Percentiles rank a stretch among this genome's conserved stretches.
These are phyloP conservation scores for Samia ricini DNA, from an alignment of 1,140 invertebrate genomes.

Conservation along the genomic window DNA sequence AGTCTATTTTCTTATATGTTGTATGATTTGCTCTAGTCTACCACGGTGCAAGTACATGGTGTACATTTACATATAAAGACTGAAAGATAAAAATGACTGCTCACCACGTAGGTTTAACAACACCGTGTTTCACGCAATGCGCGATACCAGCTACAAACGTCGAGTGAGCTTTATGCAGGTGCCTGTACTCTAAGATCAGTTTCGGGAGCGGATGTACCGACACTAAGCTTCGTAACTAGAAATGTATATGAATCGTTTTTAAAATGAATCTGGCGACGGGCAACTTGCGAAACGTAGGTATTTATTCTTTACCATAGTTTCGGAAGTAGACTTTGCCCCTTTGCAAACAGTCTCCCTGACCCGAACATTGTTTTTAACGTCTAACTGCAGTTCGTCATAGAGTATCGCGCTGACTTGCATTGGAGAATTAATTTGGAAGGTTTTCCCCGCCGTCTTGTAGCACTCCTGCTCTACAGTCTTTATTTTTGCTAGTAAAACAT, in stretches of 20 bases:
- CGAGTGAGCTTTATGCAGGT: conserved; percentile 78
- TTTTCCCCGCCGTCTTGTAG: conserved; percentile 65
- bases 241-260: neutral
- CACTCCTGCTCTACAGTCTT: conserved; percentile 66
- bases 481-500: conserved; percentile 54
- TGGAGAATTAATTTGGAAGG: conserved; percentile 76
- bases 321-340: conserved; percentile 78
- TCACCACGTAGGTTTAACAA: conserved; percentile 74
- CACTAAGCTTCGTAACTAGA: conserved; percentile 65
- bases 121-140: conserved; percentile 60
- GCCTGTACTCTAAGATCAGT: conserved; percentile 77
- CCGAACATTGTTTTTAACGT: conserved; percentile 59
- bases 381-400: conserved; percentile 78
- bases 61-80: neutral
- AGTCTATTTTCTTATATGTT: too few species aligned
- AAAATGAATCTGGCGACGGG: too few species aligned
- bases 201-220: conserved; percentile 75
- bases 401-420: conserved; percentile 76
- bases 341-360: conserved; percentile 69
- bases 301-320: conserved; percentile 59
- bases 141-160: conserved; percentile 79
- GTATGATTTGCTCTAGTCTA: too few species aligned
- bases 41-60: too few species aligned
- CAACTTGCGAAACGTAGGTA: too few species aligned
- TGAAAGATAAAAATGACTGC: neutral